Evolutionary conservation across 1,140 invertebrate genomes (phyloP).

Genomic region (Dendroctonus valens): DNA sequence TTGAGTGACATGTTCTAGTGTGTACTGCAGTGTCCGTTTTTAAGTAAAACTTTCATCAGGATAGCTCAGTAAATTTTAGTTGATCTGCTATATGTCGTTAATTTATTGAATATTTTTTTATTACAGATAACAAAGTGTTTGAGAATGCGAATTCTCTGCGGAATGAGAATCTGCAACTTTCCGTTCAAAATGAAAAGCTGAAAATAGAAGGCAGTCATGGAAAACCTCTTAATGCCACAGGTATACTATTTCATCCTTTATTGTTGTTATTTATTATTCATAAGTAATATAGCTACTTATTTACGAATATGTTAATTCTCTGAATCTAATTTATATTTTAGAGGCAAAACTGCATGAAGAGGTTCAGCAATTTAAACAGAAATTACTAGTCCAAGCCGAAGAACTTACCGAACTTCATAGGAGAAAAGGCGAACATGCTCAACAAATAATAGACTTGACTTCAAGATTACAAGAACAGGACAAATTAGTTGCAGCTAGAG

Average conservation of each 20-base stretch:
- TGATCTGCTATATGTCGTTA: no score
- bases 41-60: no score
- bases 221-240: conserved; percentile 28
- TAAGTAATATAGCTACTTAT: background rate
- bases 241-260: background rate
- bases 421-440: conserved; percentile 86
- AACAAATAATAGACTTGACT: conserved; percentile 90
- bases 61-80: no score
- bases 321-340: conserved; percentile 4
- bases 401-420: conserved; percentile 88
- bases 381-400: conserved; percentile 83
- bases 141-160: conserved; percentile 76
- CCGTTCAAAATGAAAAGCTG: conserved; percentile 80
- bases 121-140: conserved; percentile 83
- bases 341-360: conserved; percentile 49
- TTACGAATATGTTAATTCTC: no score
- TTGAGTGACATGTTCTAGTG: no score
- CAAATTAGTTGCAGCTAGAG: conserved; percentile 70
- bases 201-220: conserved; percentile 54
- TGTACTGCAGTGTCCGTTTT: no score
- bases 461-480: conserved; percentile 82
- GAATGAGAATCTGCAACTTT: conserved; percentile 79
- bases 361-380: conserved; percentile 75
- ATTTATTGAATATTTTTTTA: conserved; percentile 27
- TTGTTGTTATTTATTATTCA: background rate